phyloP scores from a whole-genome alignment of 2,797 vertebrate species.

The Sebastes hopkinsi region DNA sequence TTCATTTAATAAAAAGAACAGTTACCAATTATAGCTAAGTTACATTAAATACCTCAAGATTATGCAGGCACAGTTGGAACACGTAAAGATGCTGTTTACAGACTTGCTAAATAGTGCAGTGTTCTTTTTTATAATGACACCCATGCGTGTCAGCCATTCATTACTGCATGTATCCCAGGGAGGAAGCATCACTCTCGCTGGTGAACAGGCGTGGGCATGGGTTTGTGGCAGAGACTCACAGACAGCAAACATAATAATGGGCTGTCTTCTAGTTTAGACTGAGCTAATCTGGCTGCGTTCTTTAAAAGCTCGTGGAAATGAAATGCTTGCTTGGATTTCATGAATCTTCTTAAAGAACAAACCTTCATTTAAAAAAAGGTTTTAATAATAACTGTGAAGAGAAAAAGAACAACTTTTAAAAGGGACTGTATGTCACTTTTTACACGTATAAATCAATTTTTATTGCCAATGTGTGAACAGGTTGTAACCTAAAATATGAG shows the following conservation, averaged over 20 bases:
- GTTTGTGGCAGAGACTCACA: slow-evolving; percentile 11
- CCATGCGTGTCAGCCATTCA: slow-evolving; percentile 53
- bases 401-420: not conserved
- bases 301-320: slow-evolving; percentile 2
- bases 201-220: slow-evolving; percentile 36
- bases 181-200: slow-evolving; percentile 28
- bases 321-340: not conserved
- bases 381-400: not conserved
- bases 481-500: no score
- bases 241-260: slow-evolving; percentile 35
- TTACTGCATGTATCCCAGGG: slow-evolving; percentile 43
- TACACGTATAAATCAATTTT: no score
- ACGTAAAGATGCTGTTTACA: slow-evolving; percentile 23
- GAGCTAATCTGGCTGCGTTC: not conserved
- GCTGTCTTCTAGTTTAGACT: slow-evolving; percentile 10
- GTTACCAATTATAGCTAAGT: slow-evolving; percentile 6
- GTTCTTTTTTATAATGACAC: slow-evolving; percentile 26
- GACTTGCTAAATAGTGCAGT: slow-evolving; percentile 19
- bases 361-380: not conserved
- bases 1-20: slow-evolving; percentile 18
- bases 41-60: not conserved
- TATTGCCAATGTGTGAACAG: no score
- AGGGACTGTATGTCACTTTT: not conserved
- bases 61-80: not conserved
- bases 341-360: not conserved